phyloP scores from a whole-genome alignment of 2,797 vertebrate species.

The Dipus sagitta region DNA sequence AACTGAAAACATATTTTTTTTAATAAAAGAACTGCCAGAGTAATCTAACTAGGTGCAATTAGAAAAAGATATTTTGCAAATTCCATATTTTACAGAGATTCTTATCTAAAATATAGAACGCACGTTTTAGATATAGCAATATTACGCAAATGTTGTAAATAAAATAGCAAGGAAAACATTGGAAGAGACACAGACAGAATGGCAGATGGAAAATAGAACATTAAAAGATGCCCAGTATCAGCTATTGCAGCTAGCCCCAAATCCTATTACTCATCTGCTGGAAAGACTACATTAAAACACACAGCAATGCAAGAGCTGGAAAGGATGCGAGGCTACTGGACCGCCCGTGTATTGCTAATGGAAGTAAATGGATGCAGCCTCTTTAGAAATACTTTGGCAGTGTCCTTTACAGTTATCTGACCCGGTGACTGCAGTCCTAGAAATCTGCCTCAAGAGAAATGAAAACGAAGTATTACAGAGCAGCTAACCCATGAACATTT shows the following conservation, averaged over 20 bases:
- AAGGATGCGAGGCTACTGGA: background rate
- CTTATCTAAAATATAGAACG: background rate
- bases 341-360: background rate
- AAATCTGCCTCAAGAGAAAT: background rate
- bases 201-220: background rate
- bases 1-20: slow-evolving; percentile 12
- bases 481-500: background rate
- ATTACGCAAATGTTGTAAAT: background rate
- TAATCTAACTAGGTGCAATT: background rate
- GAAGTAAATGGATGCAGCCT: background rate
- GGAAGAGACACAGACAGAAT: background rate
- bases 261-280: background rate
- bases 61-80: background rate
- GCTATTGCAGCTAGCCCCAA: background rate
- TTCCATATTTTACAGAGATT: background rate
- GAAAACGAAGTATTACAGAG: background rate
- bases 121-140: background rate
- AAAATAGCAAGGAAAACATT: background rate
- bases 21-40: background rate
- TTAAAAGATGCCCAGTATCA: background rate
- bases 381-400: background rate
- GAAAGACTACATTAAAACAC: background rate
- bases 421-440: background rate
- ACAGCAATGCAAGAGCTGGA: background rate
- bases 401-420: background rate